Evolutionary conservation across 1,140 invertebrate genomes (phyloP), one percentile per base, ranked within the genome.

Genomic region (Papilio dardanus): DNA sequence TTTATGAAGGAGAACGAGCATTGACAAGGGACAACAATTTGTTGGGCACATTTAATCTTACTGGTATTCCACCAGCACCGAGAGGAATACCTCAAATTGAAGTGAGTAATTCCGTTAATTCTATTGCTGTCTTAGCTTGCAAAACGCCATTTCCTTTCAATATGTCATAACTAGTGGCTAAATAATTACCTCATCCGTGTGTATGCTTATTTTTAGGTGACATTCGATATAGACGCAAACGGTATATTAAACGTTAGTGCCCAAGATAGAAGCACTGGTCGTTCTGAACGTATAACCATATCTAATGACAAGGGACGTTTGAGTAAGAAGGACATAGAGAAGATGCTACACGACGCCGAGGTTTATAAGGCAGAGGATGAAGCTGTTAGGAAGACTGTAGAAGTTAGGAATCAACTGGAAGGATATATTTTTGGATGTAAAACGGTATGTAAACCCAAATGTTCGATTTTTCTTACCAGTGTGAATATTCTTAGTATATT

Each of bases 251-350:
- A 97, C 86, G 97, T 98, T 0, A 96, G 95, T 3, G 97, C 97
- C 8, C 95, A 95, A 84, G 97, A 98, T 79, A 95, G 93, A 79
- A 96, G 96, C 74, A 97, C 96, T 2, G 97, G 97, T 21, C 96
- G 95, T 74, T 95, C 95, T 1, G 96, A 97, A 84, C 95, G 95
- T 81, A 97, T 97, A 75, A 96, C 97, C 31, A 99, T 99, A 74
- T 98, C 97, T 28, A 99, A 99, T 85, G 98, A 99, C 86, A 99
- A 98, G 88, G 98, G 98, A 3, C 95, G 98, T 24, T 94, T 99
- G 2, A 96, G 96, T 28, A 98, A 98, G 86, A 96, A 97, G 30
- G 98, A 99, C 83, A 99, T 99, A 81, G 97, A 99, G 82, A 94
- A 96, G 35, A 99, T 99, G 98, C 94, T 99, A 12, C 90, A 94